Base-by-base conservation (phyloP, 1,140 invertebrate species). In the Venustaconcha ellipsiformis region DNA sequence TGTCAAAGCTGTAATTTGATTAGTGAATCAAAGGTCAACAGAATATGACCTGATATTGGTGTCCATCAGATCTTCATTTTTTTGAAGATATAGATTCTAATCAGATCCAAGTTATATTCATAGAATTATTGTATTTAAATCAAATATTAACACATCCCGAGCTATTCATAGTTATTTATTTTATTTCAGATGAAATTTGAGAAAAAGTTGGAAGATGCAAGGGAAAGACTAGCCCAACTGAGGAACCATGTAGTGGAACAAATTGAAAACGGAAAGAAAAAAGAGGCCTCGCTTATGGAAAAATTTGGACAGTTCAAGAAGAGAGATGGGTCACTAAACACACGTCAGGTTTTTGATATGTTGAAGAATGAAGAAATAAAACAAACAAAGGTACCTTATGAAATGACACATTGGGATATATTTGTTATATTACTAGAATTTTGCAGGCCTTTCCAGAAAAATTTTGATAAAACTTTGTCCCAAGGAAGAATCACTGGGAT, bases 321-420 rank as follows among this genome's bases (percentile, higher is more conserved):
- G 64, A 58, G 77, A 14, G 84, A 86, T 63, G 87, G 87, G 11
- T 82, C 78, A 2, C 74, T 88, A 8, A 88, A 88, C 74, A 86
- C 84, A 0, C 70, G 84, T n/a, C 85, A 87, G 58, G 86, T 88
- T 15, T 85, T 84, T 65, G 79, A 88, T 26, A 81, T 84, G 81
- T 74, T 88, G 15, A 84, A 83, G 65, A 70, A 69, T 15, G 82
- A 88, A 72, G 86, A 88, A 64, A 86, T 82, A 74, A 84, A 86
- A 78, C 82, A 84, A 56, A 74, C 77, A 64, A 82, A 82, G 84
- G 85, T 86, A 74, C 55, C 55, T 23, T 14, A 6, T 20, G 14
- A 14, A 57, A 58, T 57, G 55, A 66, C 64, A 30, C 30, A 66
- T 66, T 20, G 6, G 18, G 6, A 18, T 14, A 14, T 62, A n/a